Base-by-base conservation (phyloP, 2,888 invertebrate genomes). In the Odontomyia ornata region DNA sequence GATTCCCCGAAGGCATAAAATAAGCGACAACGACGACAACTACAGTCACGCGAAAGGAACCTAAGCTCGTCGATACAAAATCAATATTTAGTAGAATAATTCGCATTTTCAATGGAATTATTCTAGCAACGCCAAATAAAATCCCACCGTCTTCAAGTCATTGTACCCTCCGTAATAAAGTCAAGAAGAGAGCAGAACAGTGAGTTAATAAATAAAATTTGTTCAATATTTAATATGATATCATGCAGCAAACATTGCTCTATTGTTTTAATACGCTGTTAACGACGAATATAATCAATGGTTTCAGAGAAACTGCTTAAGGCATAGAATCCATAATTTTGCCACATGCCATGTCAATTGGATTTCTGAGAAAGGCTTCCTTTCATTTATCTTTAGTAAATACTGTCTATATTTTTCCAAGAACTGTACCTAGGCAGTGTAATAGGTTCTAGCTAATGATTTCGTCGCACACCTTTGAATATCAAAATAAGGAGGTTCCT, bases 81-180 rank as follows among this genome's bases (percentile, higher is more conserved):
- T 71, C 71, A 71, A 71, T 71, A 71, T 71, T 47, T 46, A 47
- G 71, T 52, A 47, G 71, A 47, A 25, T 71, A 71, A 28, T 28
- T 64, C 64, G 2, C 7, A 28, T 64, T 28, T 64, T 7, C 64
- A 28, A n/a, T 27, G 18, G 30, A n/a, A 28, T 64, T 0, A 28
- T 30, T 64, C 30, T 2, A 30, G n/a, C 28, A 0, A 64, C n/a
- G 1, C 27, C 30, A 64, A 64, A 60, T 23, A 23, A 60, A 60
- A 13, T 18, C 52, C 15, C 52, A 3, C 15, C 9, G 36, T 9
- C 3, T 36, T 3, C 5, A 9, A 36, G 9, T 9, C 36, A 9
- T 36, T 36, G 3, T 36, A 9, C 36, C 9, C 3, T 9, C 5
- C 9, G 9, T 5, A 36, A 9, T 36, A 36, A 9, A 36, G 9